phyloP scores from a whole-genome alignment of 2,113 vertebrate species.

The Poeciliopsis turrubarensis region DNA sequence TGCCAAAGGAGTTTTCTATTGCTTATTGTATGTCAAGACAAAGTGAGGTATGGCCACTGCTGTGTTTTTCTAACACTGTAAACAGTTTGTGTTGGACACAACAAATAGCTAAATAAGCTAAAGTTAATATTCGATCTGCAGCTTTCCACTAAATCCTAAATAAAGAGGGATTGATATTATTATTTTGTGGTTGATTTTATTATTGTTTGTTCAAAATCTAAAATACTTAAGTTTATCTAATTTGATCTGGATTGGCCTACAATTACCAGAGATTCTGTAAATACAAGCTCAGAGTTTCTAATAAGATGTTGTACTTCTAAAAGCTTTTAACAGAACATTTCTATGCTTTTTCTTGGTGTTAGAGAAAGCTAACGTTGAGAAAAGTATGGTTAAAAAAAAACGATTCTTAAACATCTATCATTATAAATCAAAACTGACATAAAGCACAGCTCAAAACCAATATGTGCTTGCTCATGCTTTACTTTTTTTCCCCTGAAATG shows the following conservation, averaged over 20 bases:
- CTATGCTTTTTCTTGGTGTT: too few relatives aligned
- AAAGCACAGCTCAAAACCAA: too few relatives aligned
- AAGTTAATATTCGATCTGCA: neutral
- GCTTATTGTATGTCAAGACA: neutral
- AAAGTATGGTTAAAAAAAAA: too few relatives aligned
- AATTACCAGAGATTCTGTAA: neutral
- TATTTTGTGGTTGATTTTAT: neutral
- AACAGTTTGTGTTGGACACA: neutral
- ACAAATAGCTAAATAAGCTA: neutral
- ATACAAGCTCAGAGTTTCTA: neutral
- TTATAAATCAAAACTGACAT: too few relatives aligned
- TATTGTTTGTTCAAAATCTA: neutral
- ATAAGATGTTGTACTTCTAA: neutral
- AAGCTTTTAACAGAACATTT: too few relatives aligned
- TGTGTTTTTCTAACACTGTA: too few relatives aligned
- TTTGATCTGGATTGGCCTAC: neutral
- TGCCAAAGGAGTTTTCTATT: neutral
- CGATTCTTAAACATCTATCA: too few relatives aligned
- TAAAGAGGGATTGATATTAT: neutral
- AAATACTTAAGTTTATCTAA: neutral
- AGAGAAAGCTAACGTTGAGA: too few relatives aligned
- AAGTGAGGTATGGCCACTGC: neutral
- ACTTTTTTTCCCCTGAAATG: neutral
- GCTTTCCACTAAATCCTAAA: neutral
- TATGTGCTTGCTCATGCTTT: neutral